These are phyloP conservation scores for Drosophila erecta DNA, from an alignment of 1,140 invertebrate genomes.

Conservation along the genomic window DNA sequence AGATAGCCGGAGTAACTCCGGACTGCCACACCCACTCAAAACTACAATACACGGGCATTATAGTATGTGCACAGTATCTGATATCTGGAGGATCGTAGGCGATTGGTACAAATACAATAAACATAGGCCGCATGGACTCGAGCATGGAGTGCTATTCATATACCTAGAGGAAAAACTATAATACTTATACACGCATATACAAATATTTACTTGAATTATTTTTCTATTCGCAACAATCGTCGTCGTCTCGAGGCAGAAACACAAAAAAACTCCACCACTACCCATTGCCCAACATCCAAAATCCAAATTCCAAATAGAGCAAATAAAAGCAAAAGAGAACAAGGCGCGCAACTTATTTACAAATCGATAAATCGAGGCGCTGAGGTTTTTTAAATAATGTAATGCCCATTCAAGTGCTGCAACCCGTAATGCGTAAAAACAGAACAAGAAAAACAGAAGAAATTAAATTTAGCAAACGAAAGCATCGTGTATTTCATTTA, in stretches of 20 bases:
- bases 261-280: conserved; percentile 25
- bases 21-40: conserved; percentile 45
- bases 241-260: conserved; percentile 45
- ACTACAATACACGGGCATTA: conserved; percentile 58
- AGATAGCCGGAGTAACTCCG: conserved; percentile 40
- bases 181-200: conserved; percentile 73
- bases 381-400: conserved; percentile 70
- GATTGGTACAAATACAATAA: conserved; percentile 83
- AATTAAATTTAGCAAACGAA: conserved; percentile 30
- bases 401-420: conserved; percentile 63
- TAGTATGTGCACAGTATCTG: conserved; percentile 48
- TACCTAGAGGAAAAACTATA: conserved; percentile 71
- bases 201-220: conserved; percentile 83
- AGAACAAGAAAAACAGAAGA: conserved; percentile 34
- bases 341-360: conserved; percentile 66
- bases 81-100: conserved; percentile 38
- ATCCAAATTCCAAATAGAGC: conserved; percentile 25
- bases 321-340: conserved; percentile 45
- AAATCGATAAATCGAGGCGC: conserved; percentile 65
- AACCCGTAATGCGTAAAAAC: conserved; percentile 19
- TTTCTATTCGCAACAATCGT: conserved; percentile 78
- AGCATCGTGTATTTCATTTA: conserved; percentile 58
- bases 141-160: conserved; percentile 60
- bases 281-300: conserved; percentile 11
- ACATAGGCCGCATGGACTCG: conserved; percentile 32